These are phyloP conservation scores for Morus bassanus DNA, from an alignment of 2,797 vertebrate species.

Conservation along the genomic window DNA sequence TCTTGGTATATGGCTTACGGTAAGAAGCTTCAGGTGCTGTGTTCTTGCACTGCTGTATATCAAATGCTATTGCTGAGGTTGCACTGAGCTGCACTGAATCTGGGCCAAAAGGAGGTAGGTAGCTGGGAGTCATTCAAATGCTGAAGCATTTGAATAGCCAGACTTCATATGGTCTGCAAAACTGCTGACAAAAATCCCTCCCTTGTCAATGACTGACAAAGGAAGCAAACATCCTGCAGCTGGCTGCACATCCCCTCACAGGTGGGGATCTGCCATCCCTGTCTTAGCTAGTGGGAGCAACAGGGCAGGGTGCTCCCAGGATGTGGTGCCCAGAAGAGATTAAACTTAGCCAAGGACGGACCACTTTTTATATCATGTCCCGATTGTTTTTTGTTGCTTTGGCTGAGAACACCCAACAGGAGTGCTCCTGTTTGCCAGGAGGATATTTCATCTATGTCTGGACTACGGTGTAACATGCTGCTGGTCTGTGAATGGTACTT, in stretches of 20 bases:
- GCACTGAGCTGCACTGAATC: background rate
- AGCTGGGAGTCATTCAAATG: background rate
- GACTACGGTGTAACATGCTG: background rate
- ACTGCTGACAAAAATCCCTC: background rate
- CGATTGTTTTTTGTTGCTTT: background rate
- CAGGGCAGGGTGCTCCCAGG: background rate
- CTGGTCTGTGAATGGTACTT: background rate
- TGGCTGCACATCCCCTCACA: rapidly evolving
- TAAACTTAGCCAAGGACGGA: background rate
- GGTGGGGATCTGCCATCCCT: background rate
- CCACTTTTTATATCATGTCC: background rate
- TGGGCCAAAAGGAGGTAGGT: background rate
- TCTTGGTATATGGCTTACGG: background rate
- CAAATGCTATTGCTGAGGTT: background rate
- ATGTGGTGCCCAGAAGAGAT: background rate
- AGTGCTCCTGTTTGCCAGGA: background rate
- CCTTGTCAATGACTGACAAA: background rate
- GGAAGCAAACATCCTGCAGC: background rate
- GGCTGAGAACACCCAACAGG: background rate
- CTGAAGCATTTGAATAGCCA: background rate
- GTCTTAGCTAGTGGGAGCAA: background rate
- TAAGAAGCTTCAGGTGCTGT: background rate
- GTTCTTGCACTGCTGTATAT: background rate
- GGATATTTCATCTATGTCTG: background rate
- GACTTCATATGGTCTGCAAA: background rate